Percentiles rank a stretch among this genome's conserved stretches.
These are phyloP conservation scores for Scaptodrosophila lebanonensis DNA, from an alignment of 1,140 invertebrate genomes.

Conservation along the genomic window DNA sequence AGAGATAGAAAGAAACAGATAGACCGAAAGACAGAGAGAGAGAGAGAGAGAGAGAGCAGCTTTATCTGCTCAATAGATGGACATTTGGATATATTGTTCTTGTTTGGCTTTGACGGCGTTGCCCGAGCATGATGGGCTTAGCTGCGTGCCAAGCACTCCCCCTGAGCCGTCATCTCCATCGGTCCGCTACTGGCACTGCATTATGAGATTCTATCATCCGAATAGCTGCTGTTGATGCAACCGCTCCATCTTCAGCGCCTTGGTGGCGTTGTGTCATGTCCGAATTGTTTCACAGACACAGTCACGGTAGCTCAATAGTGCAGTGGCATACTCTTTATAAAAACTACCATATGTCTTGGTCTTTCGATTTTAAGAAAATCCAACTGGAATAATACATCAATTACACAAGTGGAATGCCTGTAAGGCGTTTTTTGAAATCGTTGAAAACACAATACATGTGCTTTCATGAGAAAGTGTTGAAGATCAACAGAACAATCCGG, in stretches of 20 bases:
- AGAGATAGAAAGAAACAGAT: background rate
- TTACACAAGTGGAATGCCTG: no score
- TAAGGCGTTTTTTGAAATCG: no score
- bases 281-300: constrained; percentile 70
- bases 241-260: constrained; percentile 8
- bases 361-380: no score
- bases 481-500: no score
- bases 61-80: constrained; percentile 75
- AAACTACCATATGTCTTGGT: no score
- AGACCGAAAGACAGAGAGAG: constrained; percentile 3
- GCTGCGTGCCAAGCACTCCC: constrained; percentile 7
- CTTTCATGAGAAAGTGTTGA: no score
- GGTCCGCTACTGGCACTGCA: constrained; percentile 16
- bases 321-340: no score
- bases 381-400: no score
- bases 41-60: constrained; percentile 45
- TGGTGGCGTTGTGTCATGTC: constrained; percentile 47
- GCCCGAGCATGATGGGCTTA: no score
- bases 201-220: constrained; percentile 70
- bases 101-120: constrained; percentile 68
- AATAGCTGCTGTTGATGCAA: constrained; percentile 2
- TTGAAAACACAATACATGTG: no score
- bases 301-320: constrained; percentile 47
- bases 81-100: constrained; percentile 76
- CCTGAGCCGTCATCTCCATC: background rate